Evolutionary conservation across 1,140 invertebrate genomes (phyloP).

Genomic region (Panagrolaimus sp.): DNA sequence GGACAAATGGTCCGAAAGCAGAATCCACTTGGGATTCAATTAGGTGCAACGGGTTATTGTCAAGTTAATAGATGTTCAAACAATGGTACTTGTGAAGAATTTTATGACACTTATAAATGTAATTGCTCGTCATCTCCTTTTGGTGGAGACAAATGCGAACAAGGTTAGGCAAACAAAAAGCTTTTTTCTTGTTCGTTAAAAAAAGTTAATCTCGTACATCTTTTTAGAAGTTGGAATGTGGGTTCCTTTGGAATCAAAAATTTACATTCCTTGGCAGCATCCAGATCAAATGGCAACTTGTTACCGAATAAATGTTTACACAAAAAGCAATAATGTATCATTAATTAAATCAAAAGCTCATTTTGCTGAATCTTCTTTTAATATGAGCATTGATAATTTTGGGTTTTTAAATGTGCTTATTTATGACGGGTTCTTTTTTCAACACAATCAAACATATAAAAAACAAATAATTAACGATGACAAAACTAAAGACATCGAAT

Average conservation of each 20-base stretch:
- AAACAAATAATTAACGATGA: constrained; percentile 40
- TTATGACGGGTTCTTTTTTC: constrained; percentile 56
- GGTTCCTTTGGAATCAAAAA: constrained; percentile 49
- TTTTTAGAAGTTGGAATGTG: constrained; percentile 56
- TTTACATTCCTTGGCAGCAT: constrained; percentile 56
- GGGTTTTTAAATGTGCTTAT: constrained; percentile 48
- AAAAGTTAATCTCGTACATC: no score
- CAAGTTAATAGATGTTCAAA: constrained; percentile 40
- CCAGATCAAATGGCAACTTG: constrained; percentile 52
- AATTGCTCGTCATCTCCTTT: constrained; percentile 56
- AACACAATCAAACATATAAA: constrained; percentile 40
- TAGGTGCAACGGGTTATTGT: constrained; percentile 48
- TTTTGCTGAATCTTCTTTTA: constrained; percentile 54
- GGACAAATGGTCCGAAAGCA: constrained; percentile 39
- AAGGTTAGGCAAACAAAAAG: constrained; percentile 33
- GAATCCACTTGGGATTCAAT: constrained; percentile 38
- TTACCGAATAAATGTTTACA: constrained; percentile 54
- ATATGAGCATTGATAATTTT: constrained; percentile 38
- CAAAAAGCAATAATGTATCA: constrained; percentile 30
- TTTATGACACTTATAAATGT: constrained; percentile 52
- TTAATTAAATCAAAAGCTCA: constrained; percentile 45
- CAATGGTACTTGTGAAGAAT: constrained; percentile 45
- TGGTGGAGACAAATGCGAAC: constrained; percentile 47
- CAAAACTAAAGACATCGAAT: constrained; percentile 49
- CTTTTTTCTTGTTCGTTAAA: not conserved